Percentiles rank a stretch among this genome's conserved stretches.
These are phyloP conservation scores for Drosophila colorata DNA, from an alignment of 2,888 invertebrate species.

Conservation along the genomic window DNA sequence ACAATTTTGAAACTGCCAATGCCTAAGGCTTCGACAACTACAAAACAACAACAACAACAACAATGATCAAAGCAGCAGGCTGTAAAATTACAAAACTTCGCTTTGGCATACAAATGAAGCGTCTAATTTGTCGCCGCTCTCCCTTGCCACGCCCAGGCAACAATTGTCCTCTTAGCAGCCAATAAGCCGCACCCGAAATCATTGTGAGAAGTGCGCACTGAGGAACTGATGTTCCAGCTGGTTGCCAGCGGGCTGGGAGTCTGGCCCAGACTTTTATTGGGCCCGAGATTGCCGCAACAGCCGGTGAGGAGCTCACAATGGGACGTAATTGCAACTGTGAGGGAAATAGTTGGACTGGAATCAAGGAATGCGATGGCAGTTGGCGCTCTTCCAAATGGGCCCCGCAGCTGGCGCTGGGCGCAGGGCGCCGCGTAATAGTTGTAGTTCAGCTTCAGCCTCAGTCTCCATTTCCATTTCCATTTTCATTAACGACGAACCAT, in stretches of 20 bases:
- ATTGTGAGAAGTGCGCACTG: slow-evolving; percentile 30
- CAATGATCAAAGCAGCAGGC: slow-evolving; percentile 29
- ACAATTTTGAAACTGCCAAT: slow-evolving; percentile 23
- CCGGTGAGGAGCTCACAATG: slow-evolving; percentile 41
- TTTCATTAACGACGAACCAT: slow-evolving; percentile 46
- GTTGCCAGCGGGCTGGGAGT: slow-evolving; percentile 9
- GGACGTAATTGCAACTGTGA: slow-evolving; percentile 50
- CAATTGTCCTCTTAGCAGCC: slow-evolving; percentile 59
- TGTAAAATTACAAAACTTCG: slow-evolving; percentile 48
- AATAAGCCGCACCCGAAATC: slow-evolving; percentile 52
- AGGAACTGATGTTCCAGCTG: slow-evolving; percentile 19
- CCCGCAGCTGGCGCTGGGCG: slow-evolving; percentile 24
- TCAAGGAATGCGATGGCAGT: slow-evolving; percentile 30
- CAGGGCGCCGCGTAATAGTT: slow-evolving; percentile 11
- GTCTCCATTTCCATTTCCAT: slow-evolving; percentile 9
- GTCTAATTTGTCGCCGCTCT: slow-evolving; percentile 24
- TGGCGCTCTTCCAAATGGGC: slow-evolving; percentile 50
- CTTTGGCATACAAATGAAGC: slow-evolving; percentile 64
- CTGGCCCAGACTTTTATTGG: slow-evolving; percentile 47
- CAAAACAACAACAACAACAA: slow-evolving; percentile 3
- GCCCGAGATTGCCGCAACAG: slow-evolving; percentile 44
- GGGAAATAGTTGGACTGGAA: slow-evolving; percentile 45
- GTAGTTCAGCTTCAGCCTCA: slow-evolving; percentile 15
- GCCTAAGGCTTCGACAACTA: not conserved
- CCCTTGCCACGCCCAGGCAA: not conserved